Base-by-base conservation (phyloP, 2,888 invertebrate genomes). In the Metallyticus violacea region DNA sequence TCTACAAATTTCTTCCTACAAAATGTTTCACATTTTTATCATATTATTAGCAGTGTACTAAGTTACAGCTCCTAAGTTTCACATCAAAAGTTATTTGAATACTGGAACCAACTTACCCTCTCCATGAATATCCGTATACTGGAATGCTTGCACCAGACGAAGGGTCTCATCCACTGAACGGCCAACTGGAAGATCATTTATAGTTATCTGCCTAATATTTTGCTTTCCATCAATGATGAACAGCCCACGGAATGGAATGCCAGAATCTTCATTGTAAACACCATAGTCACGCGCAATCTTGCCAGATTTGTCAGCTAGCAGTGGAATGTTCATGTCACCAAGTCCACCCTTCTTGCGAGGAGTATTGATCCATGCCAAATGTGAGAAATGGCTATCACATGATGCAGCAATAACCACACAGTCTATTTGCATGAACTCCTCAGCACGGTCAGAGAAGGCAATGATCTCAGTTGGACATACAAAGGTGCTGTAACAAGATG, bases 181-280 rank as follows among this genome's bases (percentile, higher is more conserved):
- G 87, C 99, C 99, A 2, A 99, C 99, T 0, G 99, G 99, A 91
- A 99, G 94, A 92, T 99, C 99, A 92, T 99, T 99, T 91, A 99
- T 94, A 88, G 99, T 99, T 90, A 99, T 95, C 93, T 99, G 99
- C 1, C 99, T 94, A 88, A 99, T 94, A 90, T 95, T 96, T 91
- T 98, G 97, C 87, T 93, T 92, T 15, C 79, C 87, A 80, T 88
- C 88, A 62, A 88, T 98, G 92, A 99, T 97, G 93, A 98, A 99
- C 9, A 99, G 95, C 0, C 99, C 99, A 89, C 99, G 96, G 95
- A 96, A 98, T 62, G 98, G 97, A 88, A 98, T 94, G 88, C 99
- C 99, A 86, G 96, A 95, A 89, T 97, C 97, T 92, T 98, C 99
- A 91, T 98, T 96, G 88, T 97, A 94, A 2, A 99, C 96, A 85